Evolutionary conservation across 2,888 invertebrate species (phyloP).

Genomic region (Phoenoteleia sp.): DNA sequence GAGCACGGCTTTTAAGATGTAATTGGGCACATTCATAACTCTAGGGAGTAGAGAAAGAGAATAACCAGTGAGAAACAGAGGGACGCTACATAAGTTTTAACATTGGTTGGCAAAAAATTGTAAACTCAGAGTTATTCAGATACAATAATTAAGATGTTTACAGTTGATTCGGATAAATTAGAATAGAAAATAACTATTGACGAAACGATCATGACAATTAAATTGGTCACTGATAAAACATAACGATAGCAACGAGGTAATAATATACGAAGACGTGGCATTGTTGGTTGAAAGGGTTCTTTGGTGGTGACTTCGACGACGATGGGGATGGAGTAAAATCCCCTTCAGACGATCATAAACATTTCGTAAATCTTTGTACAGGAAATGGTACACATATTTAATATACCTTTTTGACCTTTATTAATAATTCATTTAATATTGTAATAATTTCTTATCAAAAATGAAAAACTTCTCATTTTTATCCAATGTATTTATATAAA

Average conservation of each 20-base stretch:
- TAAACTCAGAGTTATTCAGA: neutral
- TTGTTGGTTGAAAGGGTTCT: conserved; percentile 78
- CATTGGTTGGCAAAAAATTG: conserved; percentile 19
- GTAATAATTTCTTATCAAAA: too few relatives aligned
- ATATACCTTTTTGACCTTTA: too few relatives aligned
- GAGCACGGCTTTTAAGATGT: conserved; percentile 90
- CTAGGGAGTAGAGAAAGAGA: conserved; percentile 80
- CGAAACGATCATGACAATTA: conserved; percentile 32
- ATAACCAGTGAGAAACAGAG: conserved; percentile 54
- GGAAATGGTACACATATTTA: too few relatives aligned
- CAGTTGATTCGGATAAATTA: neutral
- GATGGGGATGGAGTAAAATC: conserved; percentile 76
- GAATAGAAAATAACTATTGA: neutral
- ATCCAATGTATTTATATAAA: too few relatives aligned
- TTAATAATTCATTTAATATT: too few relatives aligned
- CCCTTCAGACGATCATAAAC: conserved; percentile 85
- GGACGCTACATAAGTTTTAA: conserved; percentile 46
- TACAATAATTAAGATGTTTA: neutral
- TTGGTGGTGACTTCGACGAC: conserved; percentile 73
- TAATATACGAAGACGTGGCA: conserved; percentile 84
- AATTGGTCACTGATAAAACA: conserved; percentile 74
- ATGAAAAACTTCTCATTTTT: too few relatives aligned
- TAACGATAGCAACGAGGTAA: conserved; percentile 83
- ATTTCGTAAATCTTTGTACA: conserved; percentile 87
- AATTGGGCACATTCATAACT: conserved; percentile 90